phyloP scores from a whole-genome alignment of 2,888 invertebrate genomes.

The Argyresthia goedartella region DNA sequence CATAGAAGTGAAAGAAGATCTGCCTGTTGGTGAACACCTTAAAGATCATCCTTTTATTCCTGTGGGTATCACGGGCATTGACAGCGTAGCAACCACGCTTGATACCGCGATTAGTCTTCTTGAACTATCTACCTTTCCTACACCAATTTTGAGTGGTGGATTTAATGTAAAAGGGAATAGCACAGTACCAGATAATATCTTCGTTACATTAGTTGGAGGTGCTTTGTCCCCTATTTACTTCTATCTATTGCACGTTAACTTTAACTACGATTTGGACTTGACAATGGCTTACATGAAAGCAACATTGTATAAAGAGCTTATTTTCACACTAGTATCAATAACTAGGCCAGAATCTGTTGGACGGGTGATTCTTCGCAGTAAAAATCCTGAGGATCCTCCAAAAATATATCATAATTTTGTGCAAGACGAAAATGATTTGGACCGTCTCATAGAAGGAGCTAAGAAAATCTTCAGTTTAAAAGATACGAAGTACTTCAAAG shows the following conservation, averaged over 20 bases:
- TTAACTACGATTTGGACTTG: not conserved
- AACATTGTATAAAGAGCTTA: slow-evolving; percentile 5
- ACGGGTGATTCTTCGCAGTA: slow-evolving; percentile 52
- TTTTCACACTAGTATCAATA: slow-evolving; percentile 16
- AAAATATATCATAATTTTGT: slow-evolving; percentile 70
- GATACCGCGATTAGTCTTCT: not conserved
- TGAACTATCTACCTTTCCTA: not conserved
- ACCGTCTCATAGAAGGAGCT: slow-evolving; percentile 33
- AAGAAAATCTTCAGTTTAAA: slow-evolving; percentile 25
- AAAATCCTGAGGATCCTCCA: slow-evolving; percentile 62
- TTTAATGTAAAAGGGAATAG: not conserved
- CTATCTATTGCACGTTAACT: not conserved
- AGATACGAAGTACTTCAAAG: slow-evolving; percentile 35
- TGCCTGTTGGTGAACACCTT: slow-evolving; percentile 45
- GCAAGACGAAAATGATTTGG: slow-evolving; percentile 50
- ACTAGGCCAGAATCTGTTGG: slow-evolving; percentile 52
- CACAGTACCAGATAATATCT: slow-evolving; percentile 1
- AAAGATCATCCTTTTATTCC: slow-evolving; percentile 35
- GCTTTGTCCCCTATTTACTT: not conserved
- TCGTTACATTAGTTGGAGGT: not conserved
- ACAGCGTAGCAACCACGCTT: not conserved
- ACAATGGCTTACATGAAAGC: not conserved
- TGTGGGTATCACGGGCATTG: not conserved
- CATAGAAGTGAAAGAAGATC: slow-evolving; percentile 29
- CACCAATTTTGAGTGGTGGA: not conserved